Conservation (phyloP, 2,113 vertebrate genomes). For the Poecile atricapillus region DNA sequence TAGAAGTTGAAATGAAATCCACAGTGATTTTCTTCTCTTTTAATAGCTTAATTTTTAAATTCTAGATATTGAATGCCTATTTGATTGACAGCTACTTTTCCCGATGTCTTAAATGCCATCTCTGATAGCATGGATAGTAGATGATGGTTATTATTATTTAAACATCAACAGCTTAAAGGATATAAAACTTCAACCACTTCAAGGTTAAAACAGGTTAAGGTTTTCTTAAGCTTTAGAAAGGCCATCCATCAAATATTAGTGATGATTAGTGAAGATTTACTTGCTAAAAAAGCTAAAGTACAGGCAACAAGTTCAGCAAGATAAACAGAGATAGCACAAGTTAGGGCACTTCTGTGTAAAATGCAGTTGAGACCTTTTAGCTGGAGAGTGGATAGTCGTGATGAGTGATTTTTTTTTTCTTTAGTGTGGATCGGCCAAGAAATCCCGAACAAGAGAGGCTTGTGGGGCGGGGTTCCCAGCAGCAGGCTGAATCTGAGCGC, state of each 20-base stretch:
- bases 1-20: not conserved
- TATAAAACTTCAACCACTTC: not conserved
- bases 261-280: not conserved
- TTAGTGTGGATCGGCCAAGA: not conserved
- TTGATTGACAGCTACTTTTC: not conserved
- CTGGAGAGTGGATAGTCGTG: not conserved
- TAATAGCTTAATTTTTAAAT: not conserved
- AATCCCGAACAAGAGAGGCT: accelerated
- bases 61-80: not conserved
- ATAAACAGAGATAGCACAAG: not conserved
- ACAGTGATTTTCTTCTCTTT: not conserved
- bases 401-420: not conserved
- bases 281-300: not conserved
- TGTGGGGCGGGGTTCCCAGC: not conserved
- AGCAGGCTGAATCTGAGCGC: not conserved
- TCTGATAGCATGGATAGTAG: not conserved
- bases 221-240: not conserved
- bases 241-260: not conserved
- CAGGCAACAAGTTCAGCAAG: not conserved
- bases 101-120: not conserved
- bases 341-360: not conserved
- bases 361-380: not conserved
- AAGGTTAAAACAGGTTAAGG: not conserved
- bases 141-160: not conserved
- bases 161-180: not conserved